Evolutionary conservation across 2,888 invertebrate species (phyloP), one percentile per base, ranked within the genome.

Genomic region (Drosophila bunnanda): DNA sequence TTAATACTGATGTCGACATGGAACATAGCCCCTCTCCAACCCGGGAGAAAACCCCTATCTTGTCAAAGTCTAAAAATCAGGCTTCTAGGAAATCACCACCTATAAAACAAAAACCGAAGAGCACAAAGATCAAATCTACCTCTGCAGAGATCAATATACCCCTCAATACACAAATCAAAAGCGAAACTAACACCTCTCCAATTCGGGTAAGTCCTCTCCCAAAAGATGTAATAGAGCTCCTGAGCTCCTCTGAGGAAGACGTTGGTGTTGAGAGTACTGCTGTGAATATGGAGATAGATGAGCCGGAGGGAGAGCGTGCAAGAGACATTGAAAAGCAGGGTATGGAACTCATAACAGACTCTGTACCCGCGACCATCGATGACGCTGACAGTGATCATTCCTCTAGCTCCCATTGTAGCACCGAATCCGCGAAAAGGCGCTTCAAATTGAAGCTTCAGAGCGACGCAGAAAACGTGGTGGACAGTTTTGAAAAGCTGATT

Each of bases 401-500:
- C 8, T 22, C n/a, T 13, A 30, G 17, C 15, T 87, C 90, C 0
- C 68, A 53, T 8, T 69, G 70, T 36, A 88, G 82, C 67, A 72
- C 59, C 5, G 67, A 75, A 0, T 90, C 85, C 72, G 36, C 43
- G 4, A 60, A 70, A 32, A 54, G 84, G 34, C 75, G 77, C 28
- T 70, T 66, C 8, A 32, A 43, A 69, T 58, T 76, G 1, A 89
- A 88, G 41, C 81, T 88, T 3, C 78, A 82, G 34, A 75, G 76
- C n/a, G 84, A 90, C 55, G 86, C 89, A 2, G 84, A 88, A 25
- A 86, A 89, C 50, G 88, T 92, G 2, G 85, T 92, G 13, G 83
- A 88, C 17, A 91, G 82, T 55, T 92, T 92, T 43, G 92, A 92
- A 60, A 90, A 89, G 10, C 79, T 91, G 2, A 86, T 92, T 6